Percentiles rank a stretch among this genome's conserved stretches.
Conservation (phyloP, 35 echinoderm and acorn worm species). For the Chiridota heheva region DNA sequence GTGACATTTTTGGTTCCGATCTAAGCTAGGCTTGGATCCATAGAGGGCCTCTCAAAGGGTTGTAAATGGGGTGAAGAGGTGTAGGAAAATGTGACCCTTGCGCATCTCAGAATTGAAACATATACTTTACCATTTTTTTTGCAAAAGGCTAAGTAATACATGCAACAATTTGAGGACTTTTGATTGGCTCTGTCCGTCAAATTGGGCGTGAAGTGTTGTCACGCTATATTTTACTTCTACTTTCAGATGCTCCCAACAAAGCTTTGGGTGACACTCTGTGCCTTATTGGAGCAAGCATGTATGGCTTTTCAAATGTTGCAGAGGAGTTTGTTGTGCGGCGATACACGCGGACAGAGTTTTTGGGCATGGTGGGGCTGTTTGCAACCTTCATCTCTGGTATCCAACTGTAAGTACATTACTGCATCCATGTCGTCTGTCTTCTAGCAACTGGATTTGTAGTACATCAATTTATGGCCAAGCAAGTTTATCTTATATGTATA, state of each 20-base stretch:
- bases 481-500: too few species aligned
- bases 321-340: conserved; percentile 84
- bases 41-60: too few species aligned
- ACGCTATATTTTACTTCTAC: background rate
- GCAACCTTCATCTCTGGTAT: conserved; percentile 89
- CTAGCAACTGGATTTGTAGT: background rate
- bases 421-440: background rate
- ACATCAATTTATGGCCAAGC: background rate
- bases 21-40: too few species aligned
- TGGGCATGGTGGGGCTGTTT: conserved; percentile 89
- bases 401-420: conserved; percentile 71
- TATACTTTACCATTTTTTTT: too few species aligned
- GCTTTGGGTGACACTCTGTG: conserved; percentile 83
- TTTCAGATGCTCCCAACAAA: conserved; percentile 55
- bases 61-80: too few species aligned
- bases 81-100: too few species aligned
- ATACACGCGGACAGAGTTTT: conserved; percentile 77
- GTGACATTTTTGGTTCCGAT: too few species aligned
- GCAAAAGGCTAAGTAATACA: too few species aligned
- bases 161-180: too few species aligned
- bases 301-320: conserved; percentile 91
- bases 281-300: conserved; percentile 76
- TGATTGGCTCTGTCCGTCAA: too few species aligned
- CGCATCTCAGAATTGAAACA: too few species aligned
- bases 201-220: too few species aligned